Evolutionary conservation across 2,888 invertebrate species (phyloP).

Genomic region (Drosophila affinis): DNA sequence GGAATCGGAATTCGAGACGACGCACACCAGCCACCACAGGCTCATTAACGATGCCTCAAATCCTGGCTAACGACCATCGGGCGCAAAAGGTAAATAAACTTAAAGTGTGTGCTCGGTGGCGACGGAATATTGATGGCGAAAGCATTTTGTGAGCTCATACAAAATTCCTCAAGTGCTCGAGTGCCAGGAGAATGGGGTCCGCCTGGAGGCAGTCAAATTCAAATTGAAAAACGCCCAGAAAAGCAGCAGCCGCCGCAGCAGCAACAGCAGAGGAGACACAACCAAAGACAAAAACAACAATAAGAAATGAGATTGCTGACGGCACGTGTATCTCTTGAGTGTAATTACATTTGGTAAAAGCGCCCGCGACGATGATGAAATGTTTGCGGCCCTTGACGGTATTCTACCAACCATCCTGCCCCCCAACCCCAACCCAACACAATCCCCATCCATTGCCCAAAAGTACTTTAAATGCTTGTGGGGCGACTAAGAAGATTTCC

Average conservation of each 20-base stretch:
- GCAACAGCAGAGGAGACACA: background rate
- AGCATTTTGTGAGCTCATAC: conserved; percentile 22
- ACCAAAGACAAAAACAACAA: conserved; percentile 4
- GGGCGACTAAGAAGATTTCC: conserved; percentile 39
- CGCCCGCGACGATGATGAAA: conserved; percentile 48
- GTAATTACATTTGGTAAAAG: conserved; percentile 75
- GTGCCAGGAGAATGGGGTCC: conserved; percentile 44
- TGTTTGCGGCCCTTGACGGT: conserved; percentile 41
- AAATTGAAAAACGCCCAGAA: conserved; percentile 57
- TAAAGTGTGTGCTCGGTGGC: conserved; percentile 22
- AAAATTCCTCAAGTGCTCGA: conserved; percentile 29
- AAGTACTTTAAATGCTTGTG: conserved; percentile 33
- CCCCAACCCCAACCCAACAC: background rate
- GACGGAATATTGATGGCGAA: conserved; percentile 36
- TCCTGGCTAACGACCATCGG: conserved; percentile 39
- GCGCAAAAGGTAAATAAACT: conserved; percentile 59
- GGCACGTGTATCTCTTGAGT: conserved; percentile 75
- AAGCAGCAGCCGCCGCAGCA: background rate
- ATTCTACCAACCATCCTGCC: conserved; percentile 31
- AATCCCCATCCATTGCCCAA: background rate
- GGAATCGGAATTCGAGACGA: no score
- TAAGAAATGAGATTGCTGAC: conserved; percentile 46
- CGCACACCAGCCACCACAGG: conserved; percentile 24
- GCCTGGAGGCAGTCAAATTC: conserved; percentile 55
- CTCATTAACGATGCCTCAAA: conserved; percentile 54